These are phyloP conservation scores for Osmerus mordax DNA, from an alignment of 2,113 vertebrate genomes.

Conservation along the genomic window DNA sequence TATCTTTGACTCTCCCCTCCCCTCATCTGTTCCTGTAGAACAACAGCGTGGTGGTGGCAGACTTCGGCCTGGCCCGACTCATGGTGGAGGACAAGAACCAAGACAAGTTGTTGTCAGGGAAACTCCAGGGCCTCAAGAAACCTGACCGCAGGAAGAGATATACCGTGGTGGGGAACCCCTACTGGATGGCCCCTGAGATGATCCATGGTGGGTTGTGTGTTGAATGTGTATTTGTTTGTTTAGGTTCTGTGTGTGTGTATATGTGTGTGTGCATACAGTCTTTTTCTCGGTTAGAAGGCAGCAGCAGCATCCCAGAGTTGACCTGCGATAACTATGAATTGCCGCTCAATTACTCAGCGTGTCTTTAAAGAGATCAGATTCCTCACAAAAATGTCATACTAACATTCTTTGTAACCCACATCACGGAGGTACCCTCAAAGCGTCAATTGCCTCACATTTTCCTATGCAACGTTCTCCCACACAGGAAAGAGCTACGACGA, in stretches of 20 bases:
- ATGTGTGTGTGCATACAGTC: neutral
- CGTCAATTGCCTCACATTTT: slow-evolving; percentile 13
- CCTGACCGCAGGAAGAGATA: slow-evolving; percentile 91
- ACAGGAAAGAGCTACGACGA: slow-evolving; percentile 94
- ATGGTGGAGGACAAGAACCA: slow-evolving; percentile 91
- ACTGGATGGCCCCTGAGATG: slow-evolving; percentile 99
- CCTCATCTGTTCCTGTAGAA: slow-evolving; percentile 63
- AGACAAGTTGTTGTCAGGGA: slow-evolving; percentile 68
- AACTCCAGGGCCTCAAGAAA: slow-evolving; percentile 82
- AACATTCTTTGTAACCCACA: neutral
- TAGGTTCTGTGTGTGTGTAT: neutral
- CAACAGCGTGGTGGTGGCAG: slow-evolving; percentile 91
- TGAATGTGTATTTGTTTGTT: neutral
- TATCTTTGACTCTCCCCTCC: neutral
- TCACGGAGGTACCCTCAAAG: neutral
- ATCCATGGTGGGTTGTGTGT: slow-evolving; percentile 84
- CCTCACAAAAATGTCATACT: neutral
- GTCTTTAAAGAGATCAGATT: neutral
- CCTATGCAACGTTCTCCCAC: neutral
- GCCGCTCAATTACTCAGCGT: neutral
- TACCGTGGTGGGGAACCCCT: slow-evolving; percentile 97
- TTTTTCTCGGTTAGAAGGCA: no score
- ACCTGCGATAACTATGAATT: neutral
- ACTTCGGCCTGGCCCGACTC: slow-evolving; percentile 90
- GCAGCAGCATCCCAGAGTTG: neutral